Conservation (phyloP, 2,888 invertebrate species). For the Campoplex capitator region DNA sequence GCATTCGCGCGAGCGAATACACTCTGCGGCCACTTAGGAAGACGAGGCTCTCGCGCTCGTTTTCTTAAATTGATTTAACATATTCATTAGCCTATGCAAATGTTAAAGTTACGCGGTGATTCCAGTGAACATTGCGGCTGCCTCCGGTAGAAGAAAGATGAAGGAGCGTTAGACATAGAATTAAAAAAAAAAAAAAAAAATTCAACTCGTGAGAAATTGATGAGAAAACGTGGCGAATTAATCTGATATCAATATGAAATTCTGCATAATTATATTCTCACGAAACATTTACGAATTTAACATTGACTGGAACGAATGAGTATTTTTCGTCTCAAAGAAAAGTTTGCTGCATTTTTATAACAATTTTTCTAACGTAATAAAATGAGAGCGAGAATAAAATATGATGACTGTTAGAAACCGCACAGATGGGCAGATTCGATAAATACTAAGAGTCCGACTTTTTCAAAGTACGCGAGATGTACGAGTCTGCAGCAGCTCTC, state of each 20-base stretch:
- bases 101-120: constrained; percentile 66
- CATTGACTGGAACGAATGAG: background rate
- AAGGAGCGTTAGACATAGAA: background rate
- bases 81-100: constrained; percentile 84
- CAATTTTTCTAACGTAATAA: background rate
- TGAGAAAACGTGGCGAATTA: background rate
- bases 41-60: constrained; percentile 72
- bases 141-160: background rate
- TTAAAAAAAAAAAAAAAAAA: too few species aligned
- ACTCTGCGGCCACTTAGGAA: constrained; percentile 67
- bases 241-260: background rate
- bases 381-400: background rate
- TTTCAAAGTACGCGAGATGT: background rate
- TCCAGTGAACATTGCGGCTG: constrained; percentile 4
- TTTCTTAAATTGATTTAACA: constrained; percentile 84
- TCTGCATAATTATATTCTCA: background rate
- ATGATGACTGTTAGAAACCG: too few species aligned
- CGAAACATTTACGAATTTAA: background rate
- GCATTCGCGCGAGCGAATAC: constrained; percentile 69
- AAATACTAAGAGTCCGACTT: background rate
- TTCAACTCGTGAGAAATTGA: background rate
- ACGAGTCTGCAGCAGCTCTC: background rate
- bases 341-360: background rate
- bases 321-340: background rate
- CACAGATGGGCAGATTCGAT: too few species aligned